Conservation (phyloP, 2,113 vertebrate genomes). For the Sapayoa aenigma region DNA sequence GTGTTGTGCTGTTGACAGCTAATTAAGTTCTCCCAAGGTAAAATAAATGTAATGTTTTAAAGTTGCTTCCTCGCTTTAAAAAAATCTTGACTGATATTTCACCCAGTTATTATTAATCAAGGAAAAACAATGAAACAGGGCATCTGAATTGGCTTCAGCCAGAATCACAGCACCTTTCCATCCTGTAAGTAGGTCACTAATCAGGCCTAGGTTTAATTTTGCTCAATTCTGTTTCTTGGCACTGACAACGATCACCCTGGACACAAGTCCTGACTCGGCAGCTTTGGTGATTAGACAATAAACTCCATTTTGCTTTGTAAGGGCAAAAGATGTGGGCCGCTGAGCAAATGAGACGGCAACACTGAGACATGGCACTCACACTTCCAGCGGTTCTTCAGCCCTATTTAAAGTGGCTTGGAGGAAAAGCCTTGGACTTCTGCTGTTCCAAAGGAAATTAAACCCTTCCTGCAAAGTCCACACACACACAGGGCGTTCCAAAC, state of each 20-base stretch:
- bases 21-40: conserved; percentile 75
- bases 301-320: not conserved
- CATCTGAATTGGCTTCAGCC: not conserved
- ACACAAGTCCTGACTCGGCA: conserved; percentile 21
- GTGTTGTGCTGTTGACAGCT: conserved; percentile 67
- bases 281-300: not conserved
- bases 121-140: not conserved
- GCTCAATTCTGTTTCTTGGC: not conserved
- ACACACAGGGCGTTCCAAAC: not conserved
- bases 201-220: not conserved
- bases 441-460: not conserved
- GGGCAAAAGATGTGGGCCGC: not conserved
- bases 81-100: conserved; percentile 24
- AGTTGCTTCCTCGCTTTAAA: conserved; percentile 18
- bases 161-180: not conserved
- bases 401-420: fast-evolving
- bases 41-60: conserved; percentile 59
- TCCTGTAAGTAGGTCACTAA: not conserved
- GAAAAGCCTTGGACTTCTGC: not conserved
- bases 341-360: not conserved
- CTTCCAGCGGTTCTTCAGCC: not conserved
- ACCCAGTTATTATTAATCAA: not conserved
- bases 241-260: not conserved
- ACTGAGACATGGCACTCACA: not conserved
- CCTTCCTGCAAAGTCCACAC: not conserved